A percentile compares a stretch with the other conserved stretches of the same genome.
Conservation (phyloP, 2,113 vertebrate species). For the Tachysurus vachellii region DNA sequence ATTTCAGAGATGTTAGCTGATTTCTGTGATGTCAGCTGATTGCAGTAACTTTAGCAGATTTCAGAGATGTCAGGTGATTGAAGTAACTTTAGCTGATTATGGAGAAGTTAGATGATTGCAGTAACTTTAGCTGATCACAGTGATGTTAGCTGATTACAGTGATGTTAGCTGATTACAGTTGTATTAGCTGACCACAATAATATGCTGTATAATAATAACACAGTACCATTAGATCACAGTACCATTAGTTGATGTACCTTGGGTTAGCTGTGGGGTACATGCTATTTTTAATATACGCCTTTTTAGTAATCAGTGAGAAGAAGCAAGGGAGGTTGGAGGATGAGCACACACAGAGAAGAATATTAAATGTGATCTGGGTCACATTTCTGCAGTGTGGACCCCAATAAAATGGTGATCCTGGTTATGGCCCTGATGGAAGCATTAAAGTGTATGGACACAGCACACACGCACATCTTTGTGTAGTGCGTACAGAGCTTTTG, state of each 20-base stretch:
- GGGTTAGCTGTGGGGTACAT: background rate
- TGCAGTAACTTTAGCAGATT: no score
- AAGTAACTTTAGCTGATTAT: no score
- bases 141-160: no score
- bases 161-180: background rate
- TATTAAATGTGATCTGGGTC: background rate
- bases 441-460: background rate
- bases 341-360: background rate
- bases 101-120: no score
- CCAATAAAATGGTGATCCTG: background rate
- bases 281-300: background rate
- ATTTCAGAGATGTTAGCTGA: no score
- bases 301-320: background rate
- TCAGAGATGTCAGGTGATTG: no score
- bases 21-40: no score
- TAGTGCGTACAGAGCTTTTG: background rate
- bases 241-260: background rate
- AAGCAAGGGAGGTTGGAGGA: background rate
- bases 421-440: background rate
- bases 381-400: background rate
- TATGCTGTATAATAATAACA: no score
- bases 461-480: background rate
- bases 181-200: no score
- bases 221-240: background rate
- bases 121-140: no score